Conservation (phyloP, 1,140 invertebrate genomes). For the Drosophila tropicalis region DNA sequence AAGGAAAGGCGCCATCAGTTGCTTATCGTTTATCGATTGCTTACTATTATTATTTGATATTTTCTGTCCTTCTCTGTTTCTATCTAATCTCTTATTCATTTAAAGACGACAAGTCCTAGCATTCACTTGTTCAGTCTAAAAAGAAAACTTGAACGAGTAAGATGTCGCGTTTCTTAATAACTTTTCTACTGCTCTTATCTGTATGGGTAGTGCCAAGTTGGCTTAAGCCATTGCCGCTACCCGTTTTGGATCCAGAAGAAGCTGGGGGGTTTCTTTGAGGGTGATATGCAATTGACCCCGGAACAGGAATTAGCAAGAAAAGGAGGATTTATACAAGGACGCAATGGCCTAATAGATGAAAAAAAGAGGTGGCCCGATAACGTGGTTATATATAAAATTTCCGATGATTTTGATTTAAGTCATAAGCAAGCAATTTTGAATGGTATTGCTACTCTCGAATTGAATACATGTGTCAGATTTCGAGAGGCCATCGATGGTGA, state of each 20-base stretch:
- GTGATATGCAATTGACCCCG: constrained; percentile 84
- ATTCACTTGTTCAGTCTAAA: constrained; percentile 37
- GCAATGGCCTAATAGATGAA: constrained; percentile 86
- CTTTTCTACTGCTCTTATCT: constrained; percentile 34
- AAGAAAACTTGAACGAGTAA: constrained; percentile 39
- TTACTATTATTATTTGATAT: background rate
- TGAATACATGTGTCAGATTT: constrained; percentile 57
- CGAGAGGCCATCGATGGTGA: constrained; percentile 40
- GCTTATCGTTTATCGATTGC: background rate
- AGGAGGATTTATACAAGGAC: constrained; percentile 30
- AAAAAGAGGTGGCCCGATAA: constrained; percentile 86
- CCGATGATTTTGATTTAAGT: constrained; percentile 70
- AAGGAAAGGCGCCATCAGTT: background rate
- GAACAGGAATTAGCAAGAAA: constrained; percentile 65
- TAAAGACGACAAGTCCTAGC: constrained; percentile 23
- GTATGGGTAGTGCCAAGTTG: constrained; percentile 1
- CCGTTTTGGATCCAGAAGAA: constrained; percentile 62
- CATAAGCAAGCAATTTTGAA: constrained; percentile 58
- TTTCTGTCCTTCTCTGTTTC: constrained; percentile 7
- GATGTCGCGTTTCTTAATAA: constrained; percentile 44
- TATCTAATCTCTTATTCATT: constrained; percentile 46
- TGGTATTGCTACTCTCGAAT: constrained; percentile 63
- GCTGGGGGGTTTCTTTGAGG: constrained; percentile 72
- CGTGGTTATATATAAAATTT: constrained; percentile 86
- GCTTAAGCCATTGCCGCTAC: constrained; percentile 24